A percentile compares a stretch with the other conserved stretches of the same genome.
Evolutionary conservation across 2,113 vertebrate species (phyloP).

Genomic region (Sapayoa aenigma): DNA sequence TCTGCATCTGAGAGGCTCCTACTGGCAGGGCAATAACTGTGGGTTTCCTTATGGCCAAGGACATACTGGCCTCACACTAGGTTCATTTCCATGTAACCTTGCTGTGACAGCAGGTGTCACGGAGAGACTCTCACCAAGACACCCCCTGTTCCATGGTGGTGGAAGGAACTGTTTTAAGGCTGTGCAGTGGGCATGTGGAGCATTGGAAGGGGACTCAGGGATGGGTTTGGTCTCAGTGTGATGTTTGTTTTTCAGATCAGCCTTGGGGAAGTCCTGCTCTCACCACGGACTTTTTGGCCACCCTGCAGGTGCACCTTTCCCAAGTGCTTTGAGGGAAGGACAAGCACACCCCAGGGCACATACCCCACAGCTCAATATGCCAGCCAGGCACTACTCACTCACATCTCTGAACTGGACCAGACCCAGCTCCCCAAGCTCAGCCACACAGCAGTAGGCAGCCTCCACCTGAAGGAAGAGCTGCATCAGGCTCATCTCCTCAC

Average conservation of each 20-base stretch:
- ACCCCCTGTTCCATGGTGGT: neutral
- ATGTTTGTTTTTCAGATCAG: neutral
- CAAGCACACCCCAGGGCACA: neutral
- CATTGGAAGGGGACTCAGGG: too few species aligned
- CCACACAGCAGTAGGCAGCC: conserved; percentile 81
- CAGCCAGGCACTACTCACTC: conserved; percentile 64
- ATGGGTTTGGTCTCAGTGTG: fast-evolving
- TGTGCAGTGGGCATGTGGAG: neutral
- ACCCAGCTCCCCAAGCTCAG: conserved; percentile 80
- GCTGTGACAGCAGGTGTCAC: neutral
- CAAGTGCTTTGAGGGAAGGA: neutral
- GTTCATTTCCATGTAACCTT: neutral
- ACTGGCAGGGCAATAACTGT: neutral
- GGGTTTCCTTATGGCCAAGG: neutral
- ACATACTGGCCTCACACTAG: neutral
- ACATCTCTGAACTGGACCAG: conserved; percentile 83
- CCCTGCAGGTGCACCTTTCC: neutral
- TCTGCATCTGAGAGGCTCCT: neutral
- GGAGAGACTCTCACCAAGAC: neutral
- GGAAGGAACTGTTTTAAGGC: neutral
- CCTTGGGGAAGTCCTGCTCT: fast-evolving
- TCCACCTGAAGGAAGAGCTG: conserved; percentile 83
- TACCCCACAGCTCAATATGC: neutral
- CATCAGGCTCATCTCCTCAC: conserved; percentile 80
- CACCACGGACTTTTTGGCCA: neutral